Conservation (phyloP, 2,113 vertebrate genomes). For the Phodopus roborovskii region DNA sequence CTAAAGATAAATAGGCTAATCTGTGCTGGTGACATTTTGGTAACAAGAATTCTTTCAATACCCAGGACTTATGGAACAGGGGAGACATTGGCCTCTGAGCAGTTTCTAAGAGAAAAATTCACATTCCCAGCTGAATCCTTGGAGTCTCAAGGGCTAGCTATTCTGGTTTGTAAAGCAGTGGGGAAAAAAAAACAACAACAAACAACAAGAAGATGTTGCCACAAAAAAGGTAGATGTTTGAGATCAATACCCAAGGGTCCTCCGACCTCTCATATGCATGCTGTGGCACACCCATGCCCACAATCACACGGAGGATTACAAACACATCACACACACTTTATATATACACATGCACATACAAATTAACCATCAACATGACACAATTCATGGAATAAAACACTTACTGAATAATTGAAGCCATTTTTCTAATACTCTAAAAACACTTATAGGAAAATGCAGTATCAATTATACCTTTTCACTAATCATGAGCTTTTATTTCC, state of each 20-base stretch:
- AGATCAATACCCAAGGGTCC: not conserved
- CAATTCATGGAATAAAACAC: not conserved
- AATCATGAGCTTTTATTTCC: not conserved
- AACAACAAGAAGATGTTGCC: not conserved
- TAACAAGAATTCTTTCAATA: slow-evolving; percentile 43
- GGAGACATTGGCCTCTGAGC: not conserved
- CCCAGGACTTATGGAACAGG: not conserved
- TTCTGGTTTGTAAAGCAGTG: not conserved
- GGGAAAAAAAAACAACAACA: not conserved
- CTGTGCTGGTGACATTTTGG: not conserved
- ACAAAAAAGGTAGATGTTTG: not conserved
- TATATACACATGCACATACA: not conserved
- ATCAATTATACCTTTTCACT: slow-evolving; percentile 18
- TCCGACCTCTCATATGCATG: not conserved
- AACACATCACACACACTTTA: not conserved
- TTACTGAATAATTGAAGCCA: slow-evolving; percentile 15
- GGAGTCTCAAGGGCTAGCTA: not conserved
- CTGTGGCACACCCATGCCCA: not conserved
- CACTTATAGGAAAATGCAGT: slow-evolving; percentile 3
- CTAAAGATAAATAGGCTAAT: not conserved
- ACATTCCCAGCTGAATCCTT: not conserved
- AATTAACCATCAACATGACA: not conserved
- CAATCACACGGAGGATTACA: not conserved
- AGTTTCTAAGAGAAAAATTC: slow-evolving; percentile 26
- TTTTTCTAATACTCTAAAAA: slow-evolving; percentile 20